Percentiles rank a stretch among this genome's conserved stretches.
These are phyloP conservation scores for Formica selysi DNA, from an alignment of 1,140 invertebrate genomes.

Conservation along the genomic window DNA sequence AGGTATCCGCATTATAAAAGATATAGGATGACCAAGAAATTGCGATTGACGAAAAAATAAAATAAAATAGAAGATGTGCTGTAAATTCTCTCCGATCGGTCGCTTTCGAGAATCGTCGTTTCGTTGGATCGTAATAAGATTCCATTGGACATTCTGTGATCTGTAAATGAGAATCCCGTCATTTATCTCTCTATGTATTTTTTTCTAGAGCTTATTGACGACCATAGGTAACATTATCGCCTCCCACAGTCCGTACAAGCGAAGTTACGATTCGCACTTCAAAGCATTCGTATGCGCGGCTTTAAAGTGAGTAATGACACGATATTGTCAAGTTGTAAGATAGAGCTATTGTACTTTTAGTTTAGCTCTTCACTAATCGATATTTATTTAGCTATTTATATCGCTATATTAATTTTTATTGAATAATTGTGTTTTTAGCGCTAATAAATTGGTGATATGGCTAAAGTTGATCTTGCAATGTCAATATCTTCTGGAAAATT, in stretches of 20 bases:
- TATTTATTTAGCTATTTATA: not conserved
- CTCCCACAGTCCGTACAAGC: conserved; percentile 96
- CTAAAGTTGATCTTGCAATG: conserved; percentile 96
- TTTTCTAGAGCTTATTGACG: conserved; percentile 92
- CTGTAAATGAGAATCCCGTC: not conserved
- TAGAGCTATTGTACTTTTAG: not conserved
- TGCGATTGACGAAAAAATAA: not conserved
- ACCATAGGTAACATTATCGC: conserved; percentile 97
- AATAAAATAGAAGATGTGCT: not conserved
- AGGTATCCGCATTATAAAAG: conserved; percentile 85
- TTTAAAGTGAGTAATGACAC: conserved; percentile 92
- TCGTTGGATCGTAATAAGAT: conserved; percentile 6
- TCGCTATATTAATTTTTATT: conserved; percentile 68
- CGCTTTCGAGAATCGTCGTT: not conserved
- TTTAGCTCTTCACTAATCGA: not conserved
- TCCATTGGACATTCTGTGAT: not conserved
- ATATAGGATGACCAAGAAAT: not conserved
- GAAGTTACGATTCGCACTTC: conserved; percentile 98
- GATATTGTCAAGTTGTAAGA: not conserved
- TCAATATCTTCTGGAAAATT: conserved; percentile 94
- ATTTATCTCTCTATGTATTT: conserved; percentile 18
- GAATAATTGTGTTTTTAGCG: conserved; percentile 86
- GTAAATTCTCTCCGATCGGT: too few relatives aligned
- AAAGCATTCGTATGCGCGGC: conserved; percentile 99
- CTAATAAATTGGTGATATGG: conserved; percentile 97